Evolutionary conservation across 2,113 vertebrate genomes (phyloP).

Genomic region (Aptenodytes patagonicus): DNA sequence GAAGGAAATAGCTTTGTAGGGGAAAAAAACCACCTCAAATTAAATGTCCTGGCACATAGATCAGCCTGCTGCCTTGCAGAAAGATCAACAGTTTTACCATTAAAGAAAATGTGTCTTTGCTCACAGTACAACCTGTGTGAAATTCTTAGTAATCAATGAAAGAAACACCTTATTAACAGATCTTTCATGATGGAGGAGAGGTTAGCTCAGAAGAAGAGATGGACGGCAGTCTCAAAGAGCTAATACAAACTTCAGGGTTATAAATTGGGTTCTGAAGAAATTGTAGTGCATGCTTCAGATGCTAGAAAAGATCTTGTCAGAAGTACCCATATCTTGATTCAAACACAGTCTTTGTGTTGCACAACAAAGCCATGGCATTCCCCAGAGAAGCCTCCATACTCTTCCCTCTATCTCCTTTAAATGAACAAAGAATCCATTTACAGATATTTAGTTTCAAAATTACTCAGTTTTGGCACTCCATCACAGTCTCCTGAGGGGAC

Average conservation of each 20-base stretch:
- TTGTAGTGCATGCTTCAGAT: not conserved
- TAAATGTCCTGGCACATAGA: not conserved
- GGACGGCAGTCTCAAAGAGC: not conserved
- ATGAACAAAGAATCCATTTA: slow-evolving; percentile 45
- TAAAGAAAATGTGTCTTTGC: not conserved
- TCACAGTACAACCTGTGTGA: not conserved
- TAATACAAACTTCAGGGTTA: not conserved
- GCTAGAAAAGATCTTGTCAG: not conserved
- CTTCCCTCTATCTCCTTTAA: slow-evolving; percentile 4
- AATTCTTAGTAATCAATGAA: not conserved
- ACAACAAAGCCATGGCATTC: slow-evolving; percentile 13
- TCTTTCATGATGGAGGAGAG: not conserved
- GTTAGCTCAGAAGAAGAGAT: not conserved
- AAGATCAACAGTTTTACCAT: not conserved
- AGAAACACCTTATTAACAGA: not conserved
- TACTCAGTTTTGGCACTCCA: slow-evolving; percentile 1
- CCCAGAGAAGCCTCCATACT: not conserved
- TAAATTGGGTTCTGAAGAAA: not conserved
- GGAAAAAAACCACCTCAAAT: not conserved
- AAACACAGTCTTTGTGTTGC: not conserved
- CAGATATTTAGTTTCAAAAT: slow-evolving; percentile 36
- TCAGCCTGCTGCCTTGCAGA: not conserved
- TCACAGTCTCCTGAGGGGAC: not conserved
- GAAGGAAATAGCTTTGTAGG: not conserved
- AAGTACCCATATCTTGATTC: not conserved